These are phyloP conservation scores for Eilema caniola DNA, from an alignment of 2,888 invertebrate species.

Conservation along the genomic window DNA sequence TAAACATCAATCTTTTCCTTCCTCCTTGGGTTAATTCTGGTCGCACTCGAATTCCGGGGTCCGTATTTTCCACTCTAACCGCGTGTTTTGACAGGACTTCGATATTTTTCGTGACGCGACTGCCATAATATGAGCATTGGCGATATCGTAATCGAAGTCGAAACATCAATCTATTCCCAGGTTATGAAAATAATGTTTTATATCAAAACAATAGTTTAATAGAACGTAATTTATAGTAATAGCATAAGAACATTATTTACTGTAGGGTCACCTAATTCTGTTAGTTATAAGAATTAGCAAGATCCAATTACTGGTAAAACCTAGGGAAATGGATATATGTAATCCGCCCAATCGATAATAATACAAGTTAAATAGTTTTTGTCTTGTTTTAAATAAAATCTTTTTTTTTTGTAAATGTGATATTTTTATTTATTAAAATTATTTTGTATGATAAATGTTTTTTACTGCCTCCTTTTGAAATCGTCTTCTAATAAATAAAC, in stretches of 20 bases:
- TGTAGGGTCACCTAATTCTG: neutral
- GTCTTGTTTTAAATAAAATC: neutral
- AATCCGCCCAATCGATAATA: neutral
- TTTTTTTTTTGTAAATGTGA: neutral
- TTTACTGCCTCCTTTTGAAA: neutral
- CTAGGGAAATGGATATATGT: neutral
- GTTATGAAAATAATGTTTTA: neutral
- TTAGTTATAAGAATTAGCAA: too few species aligned
- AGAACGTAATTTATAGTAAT: neutral
- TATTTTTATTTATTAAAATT: conserved; percentile 2
- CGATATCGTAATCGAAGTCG: too few species aligned
- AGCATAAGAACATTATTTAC: neutral
- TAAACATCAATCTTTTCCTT: conserved; percentile 39
- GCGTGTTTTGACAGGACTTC: too few species aligned
- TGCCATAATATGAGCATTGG: too few species aligned
- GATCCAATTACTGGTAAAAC: neutral
- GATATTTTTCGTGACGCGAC: too few species aligned
- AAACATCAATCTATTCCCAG: conserved; percentile 29
- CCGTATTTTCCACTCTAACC: too few species aligned
- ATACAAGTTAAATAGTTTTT: neutral
- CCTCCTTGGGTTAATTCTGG: too few species aligned
- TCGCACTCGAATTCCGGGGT: too few species aligned
- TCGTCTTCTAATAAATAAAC: neutral
- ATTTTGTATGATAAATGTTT: neutral
- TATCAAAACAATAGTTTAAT: neutral